Evolutionary conservation across 37 sponge, comb jelly and placozoan genomes (phyloP), one percentile per base, ranked within the genome.

Genomic region (Beroe forskalii): DNA sequence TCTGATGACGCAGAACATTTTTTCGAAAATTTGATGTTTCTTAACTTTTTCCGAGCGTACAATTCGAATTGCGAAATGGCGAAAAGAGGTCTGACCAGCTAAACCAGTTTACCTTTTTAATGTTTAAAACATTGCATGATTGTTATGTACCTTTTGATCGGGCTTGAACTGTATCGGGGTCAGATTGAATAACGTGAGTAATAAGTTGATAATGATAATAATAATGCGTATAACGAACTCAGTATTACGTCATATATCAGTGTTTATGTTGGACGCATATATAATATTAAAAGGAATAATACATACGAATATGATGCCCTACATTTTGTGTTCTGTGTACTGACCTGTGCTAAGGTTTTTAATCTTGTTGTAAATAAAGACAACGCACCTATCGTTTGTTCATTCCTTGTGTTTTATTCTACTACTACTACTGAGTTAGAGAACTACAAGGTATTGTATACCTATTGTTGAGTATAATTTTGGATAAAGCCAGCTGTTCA

Each of bases 341-440:
- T 69, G 72, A 69, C 72, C 72, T 69, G 32, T 69, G 27, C n/a
- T n/a, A 38, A 80, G 86, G 86, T 80, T 80, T 80, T 80, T 80
- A 80, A 80, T 80, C 86, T 80, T 80, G 86, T 44, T 80, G 86
- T 80, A 80, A 80, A 80, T 80, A 80, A 80, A 80, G 35, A 80
- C 44, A 17, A 32, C 28, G 35, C 86, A 37, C 55, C 17, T 80
- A 80, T 38, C 86, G 44, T 80, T 80, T 80, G 86, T 80, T 80
- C 86, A 80, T 48, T 17, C 12, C 12, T 48, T 6, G 6, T 12
- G 55, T 48, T 48, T 48, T 12, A 48, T 48, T 48, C 12, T 12
- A 48, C 12, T 12, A 48, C n/a, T n/a, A n/a, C n/a, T n/a, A n/a
- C n/a, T n/a, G n/a, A n/a, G n/a, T n/a, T n/a, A n/a, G n/a, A n/a